Evolutionary conservation across 2,888 invertebrate genomes (phyloP).

Genomic region (Volucella inanis): DNA sequence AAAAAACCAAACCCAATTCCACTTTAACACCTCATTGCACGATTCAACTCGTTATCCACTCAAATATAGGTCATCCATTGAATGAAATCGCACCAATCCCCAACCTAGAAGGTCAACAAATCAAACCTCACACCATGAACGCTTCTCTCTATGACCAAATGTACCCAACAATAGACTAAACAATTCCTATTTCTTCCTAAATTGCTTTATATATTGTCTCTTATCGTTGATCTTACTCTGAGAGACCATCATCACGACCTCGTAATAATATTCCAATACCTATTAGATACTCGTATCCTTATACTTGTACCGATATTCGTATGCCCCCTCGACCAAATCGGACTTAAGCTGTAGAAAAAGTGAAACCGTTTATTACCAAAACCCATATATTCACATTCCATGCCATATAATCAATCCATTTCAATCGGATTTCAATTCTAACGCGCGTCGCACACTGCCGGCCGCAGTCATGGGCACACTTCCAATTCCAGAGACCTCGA

Average conservation of each 20-base stretch:
- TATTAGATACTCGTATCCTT: not conserved
- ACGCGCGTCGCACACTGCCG: slow-evolving; percentile 49
- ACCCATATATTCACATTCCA: slow-evolving; percentile 74
- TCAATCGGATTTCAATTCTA: slow-evolving; percentile 74
- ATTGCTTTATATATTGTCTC: slow-evolving; percentile 71
- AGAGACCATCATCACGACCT: slow-evolving; percentile 74
- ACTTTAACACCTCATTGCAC: not conserved
- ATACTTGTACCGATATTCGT: not conserved
- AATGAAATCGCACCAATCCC: slow-evolving; percentile 55
- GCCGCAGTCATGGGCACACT: slow-evolving; percentile 55
- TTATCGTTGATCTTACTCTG: slow-evolving; percentile 56
- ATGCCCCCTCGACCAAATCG: slow-evolving; percentile 36
- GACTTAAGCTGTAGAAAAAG: slow-evolving; percentile 52
- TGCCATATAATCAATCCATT: slow-evolving; percentile 70
- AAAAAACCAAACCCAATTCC: not conserved
- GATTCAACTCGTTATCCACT: slow-evolving; percentile 2
- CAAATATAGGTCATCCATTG: slow-evolving; percentile 64
- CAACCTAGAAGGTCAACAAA: slow-evolving; percentile 64
- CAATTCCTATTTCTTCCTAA: slow-evolving; percentile 71
- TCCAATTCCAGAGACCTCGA: slow-evolving; percentile 26
- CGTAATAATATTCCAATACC: slow-evolving; percentile 75
- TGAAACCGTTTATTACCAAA: slow-evolving; percentile 75
- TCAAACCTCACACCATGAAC: slow-evolving; percentile 65
- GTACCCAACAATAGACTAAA: slow-evolving; percentile 37
- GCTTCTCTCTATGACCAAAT: slow-evolving; percentile 37